Evolutionary conservation across 2,113 vertebrate species (phyloP), one percentile per base, ranked within the genome.

Genomic region (Ptyas mucosa): DNA sequence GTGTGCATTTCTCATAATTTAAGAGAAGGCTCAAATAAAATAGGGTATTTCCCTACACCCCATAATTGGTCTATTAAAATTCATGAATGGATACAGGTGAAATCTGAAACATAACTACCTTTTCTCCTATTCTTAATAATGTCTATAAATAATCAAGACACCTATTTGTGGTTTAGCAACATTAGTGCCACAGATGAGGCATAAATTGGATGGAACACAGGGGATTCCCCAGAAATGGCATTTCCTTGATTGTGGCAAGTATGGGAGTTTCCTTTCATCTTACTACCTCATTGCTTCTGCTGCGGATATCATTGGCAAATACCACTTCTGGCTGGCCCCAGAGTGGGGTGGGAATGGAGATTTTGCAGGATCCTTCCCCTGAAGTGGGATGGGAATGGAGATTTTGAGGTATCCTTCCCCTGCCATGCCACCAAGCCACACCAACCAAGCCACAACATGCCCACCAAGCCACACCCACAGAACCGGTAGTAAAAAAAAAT

Each of bases 121-220:
- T 1, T 7, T 94, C 94, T 94, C 92, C 29, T 75, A 55, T 20
- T 24, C 92, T 96, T 91, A 87, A 90, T 85, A 85, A 90, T 89
- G 52, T n/a, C 34, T 87, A 5, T 53, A 89, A 87, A 46, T 92
- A 89, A 94, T 61, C 94, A 34, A 95, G 52, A 94, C 89, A 81
- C 61, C 18, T 90, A 93, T 89, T 92, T 96, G 95, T 93, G 94
- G 95, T 96, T 95, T 93, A 51, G 46, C 69, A 51, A 90, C 92
- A 64, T 95, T 93, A 75, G 93, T 96, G 94, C 92, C 85, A 91
- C 2, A 23, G 46, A 89, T 94, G 95, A 96, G 95, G 95, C 95
- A 95, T 91, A 54, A 49, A 58, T 94, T 93, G 88, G 94, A 93
- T 95, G 94, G 93, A 96, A 94, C 0, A 0, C 0, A 92, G 95